Evolutionary conservation across 2,797 vertebrate species (phyloP), one percentile per base, ranked within the genome.

Genomic region (Anabacerthia variegaticeps): DNA sequence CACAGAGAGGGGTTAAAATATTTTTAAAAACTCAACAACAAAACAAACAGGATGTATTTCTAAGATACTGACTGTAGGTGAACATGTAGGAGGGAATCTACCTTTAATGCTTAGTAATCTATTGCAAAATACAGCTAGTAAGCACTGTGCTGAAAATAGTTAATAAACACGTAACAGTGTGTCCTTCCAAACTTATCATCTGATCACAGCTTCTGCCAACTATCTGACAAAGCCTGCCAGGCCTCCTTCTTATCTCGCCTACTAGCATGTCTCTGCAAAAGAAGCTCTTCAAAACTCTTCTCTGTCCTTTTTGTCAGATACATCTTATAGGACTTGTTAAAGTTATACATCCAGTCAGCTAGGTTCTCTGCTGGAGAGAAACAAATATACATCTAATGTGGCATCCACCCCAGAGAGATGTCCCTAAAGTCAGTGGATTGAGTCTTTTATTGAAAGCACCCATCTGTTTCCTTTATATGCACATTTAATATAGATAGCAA

Each of bases 181-280:
- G 78, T 95, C 54, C 85, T 95, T 96, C 72, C 87, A 92, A 92
- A 75, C 21, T 68, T 67, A 52, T 89, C 36, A 93, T 88, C 81
- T 83, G 65, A 93, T 91, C 66, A 23, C 39, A 84, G 58, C 39
- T 92, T 84, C 79, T 94, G 94, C 76, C 92, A 97, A 92, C 28
- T 66, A 78, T 75, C 76, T 94, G 85, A 72, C 91, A 93, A 89
- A 88, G 68, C 58, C 88, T 78, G 43, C 89, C 91, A 91, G 36
- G 28, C 39, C 66, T 92, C 54, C 30, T 48, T 77, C 49, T 2
- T 56, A 18, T 68, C 56, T 65, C 1, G 27, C 58, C 58, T 58
- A 55, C 75, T 58, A 48, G 21, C 3, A 2, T 34, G 41, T 28
- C 26, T 74, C 59, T 92, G 77, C 92, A 82, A 46, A 89, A 16